Evolutionary conservation across 1,140 invertebrate species (phyloP), one percentile per base, ranked within the genome.

Genomic region (Drosophila pseudoobscura): DNA sequence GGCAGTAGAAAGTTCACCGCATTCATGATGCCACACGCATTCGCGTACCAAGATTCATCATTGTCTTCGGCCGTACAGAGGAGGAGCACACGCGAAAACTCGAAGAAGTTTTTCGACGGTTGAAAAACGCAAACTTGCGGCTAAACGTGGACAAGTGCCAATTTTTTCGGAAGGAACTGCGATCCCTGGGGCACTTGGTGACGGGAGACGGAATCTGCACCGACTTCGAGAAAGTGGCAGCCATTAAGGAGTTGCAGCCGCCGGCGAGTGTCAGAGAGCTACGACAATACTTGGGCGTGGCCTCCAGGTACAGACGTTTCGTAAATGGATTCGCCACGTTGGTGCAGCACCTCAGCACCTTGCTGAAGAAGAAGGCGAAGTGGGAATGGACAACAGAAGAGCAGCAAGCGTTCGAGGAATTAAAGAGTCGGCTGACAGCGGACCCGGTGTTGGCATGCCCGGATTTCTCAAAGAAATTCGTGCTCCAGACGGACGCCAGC

Each of bases 401-500:
- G 3, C 44, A 56, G 5, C 46, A 61, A 17, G 17, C 51, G 6
- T 62, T 69, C n/a, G 51, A 56, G 5, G 24, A 17, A 1, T 8
- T 57, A 1, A 63, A 63, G 9, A 11, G 11, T 1, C 7, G 3
- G n/a, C 17, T 70, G 3, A 31, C n/a, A 3, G n/a, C 29, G 5
- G 66, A 29, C 5, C 66, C 53, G 2, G 52, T 63, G 0, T 22
- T 70, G 26, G 52, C 53, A 0, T 63, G 54, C 13, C 66, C 59
- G 2, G 47, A 63, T 15, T 70, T 70, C 13, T 9, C 8, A 1
- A 43, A 17, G 5, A 51, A 13, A 2, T 52, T 52, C 13, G 3
- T 29, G 2, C 29, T 52, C 0, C 59, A 70, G 22, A 88, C 77
- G 6, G 87, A 88, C 22, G 88, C 88, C 15, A 78, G 71, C 22